Percentiles rank a stretch among this genome's conserved stretches.
Evolutionary conservation across 1,140 invertebrate species (phyloP).

Genomic region (Agraylea sexmaculata): DNA sequence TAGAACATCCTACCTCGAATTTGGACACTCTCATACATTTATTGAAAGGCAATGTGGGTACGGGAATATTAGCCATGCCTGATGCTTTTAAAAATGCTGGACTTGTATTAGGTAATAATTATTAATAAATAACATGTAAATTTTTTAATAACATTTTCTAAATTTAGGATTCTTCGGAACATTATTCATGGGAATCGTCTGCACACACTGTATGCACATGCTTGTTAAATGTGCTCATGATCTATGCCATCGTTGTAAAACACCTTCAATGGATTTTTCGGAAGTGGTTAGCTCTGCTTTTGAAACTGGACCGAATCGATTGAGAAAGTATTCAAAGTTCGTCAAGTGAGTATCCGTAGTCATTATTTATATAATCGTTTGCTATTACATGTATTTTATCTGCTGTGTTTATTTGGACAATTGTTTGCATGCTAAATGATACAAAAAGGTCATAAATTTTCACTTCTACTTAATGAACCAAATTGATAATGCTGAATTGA

Average conservation of each 20-base stretch:
- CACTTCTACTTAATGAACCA: background rate
- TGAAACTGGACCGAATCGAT: slow-evolving; percentile 50
- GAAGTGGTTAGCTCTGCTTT: slow-evolving; percentile 63
- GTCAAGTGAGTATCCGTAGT: slow-evolving; percentile 42
- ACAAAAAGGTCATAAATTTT: background rate
- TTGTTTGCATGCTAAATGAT: background rate
- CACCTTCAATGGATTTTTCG: slow-evolving; percentile 56
- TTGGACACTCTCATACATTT: slow-evolving; percentile 69
- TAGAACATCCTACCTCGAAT: slow-evolving; percentile 69
- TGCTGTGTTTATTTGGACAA: background rate
- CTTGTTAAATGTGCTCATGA: slow-evolving; percentile 62
- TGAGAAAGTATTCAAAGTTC: slow-evolving; percentile 48
- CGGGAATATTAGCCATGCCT: slow-evolving; percentile 76
- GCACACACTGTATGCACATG: slow-evolving; percentile 83
- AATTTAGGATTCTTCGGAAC: slow-evolving; percentile 50
- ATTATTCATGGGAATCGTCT: slow-evolving; percentile 62
- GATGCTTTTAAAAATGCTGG: slow-evolving; percentile 76
- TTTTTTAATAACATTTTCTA: background rate
- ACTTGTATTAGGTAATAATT: slow-evolving; percentile 48
- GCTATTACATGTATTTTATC: background rate
- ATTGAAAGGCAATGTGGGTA: slow-evolving; percentile 74
- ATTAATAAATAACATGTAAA: background rate
- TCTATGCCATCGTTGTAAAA: slow-evolving; percentile 49
- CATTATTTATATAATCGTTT: background rate
- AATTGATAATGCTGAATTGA: no score